Percentiles rank a stretch among this genome's conserved stretches.
These are phyloP conservation scores for Chironomus tepperi DNA, from an alignment of 1,140 invertebrate genomes.

Conservation along the genomic window DNA sequence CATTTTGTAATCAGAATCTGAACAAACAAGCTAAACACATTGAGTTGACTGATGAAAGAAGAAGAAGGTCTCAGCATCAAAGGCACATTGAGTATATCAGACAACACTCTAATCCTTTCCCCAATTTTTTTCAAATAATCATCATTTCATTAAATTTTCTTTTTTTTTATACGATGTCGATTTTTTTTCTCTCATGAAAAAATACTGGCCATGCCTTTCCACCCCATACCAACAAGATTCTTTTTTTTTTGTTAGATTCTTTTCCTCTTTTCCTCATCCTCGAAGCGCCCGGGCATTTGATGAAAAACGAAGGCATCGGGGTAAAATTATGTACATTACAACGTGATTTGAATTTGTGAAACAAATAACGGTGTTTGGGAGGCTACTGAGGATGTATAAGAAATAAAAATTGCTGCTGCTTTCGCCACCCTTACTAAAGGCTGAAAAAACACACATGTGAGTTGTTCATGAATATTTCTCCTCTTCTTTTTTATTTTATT, in stretches of 20 bases:
- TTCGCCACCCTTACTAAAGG: not conserved
- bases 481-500: not conserved
- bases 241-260: not conserved
- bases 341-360: constrained; percentile 23
- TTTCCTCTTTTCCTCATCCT: not conserved
- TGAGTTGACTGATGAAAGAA: not conserved
- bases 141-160: constrained; percentile 23
- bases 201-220: not conserved
- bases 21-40: not conserved
- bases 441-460: not conserved
- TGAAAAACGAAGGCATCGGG: constrained; percentile 20
- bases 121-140: constrained; percentile 17
- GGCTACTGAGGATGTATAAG: not conserved
- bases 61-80: not conserved
- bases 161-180: constrained; percentile 19
- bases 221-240: not conserved
- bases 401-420: not conserved
- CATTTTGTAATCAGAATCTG: constrained; percentile 20
- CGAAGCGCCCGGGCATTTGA: constrained; percentile 11
- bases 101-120: not conserved
- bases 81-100: not conserved
- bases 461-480: not conserved
- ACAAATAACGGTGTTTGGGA: constrained; percentile 14
- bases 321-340: constrained; percentile 24
- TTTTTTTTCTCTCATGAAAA: constrained; percentile 18